These are phyloP conservation scores for Tragelaphus imberbis DNA, from an alignment of 2,113 vertebrate species.

Conservation along the genomic window DNA sequence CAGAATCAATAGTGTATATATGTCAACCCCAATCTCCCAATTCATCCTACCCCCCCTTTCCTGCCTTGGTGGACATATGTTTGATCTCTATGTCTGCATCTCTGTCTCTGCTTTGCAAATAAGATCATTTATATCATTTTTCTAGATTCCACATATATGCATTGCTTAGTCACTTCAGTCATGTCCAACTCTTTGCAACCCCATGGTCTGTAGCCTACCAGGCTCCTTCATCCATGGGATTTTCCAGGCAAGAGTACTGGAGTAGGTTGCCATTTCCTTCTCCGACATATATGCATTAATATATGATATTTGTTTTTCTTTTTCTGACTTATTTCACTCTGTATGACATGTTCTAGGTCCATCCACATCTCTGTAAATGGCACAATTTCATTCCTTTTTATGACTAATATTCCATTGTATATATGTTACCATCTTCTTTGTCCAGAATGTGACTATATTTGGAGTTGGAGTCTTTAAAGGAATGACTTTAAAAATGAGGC, in stretches of 20 bases:
- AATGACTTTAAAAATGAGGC: not conserved
- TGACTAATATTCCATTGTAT: not conserved
- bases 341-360: not conserved
- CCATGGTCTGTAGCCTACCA: not conserved
- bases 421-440: not conserved
- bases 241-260: not conserved
- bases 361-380: rapidly evolving
- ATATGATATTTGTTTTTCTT: not conserved
- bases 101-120: not conserved
- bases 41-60: rapidly evolving
- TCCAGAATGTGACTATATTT: not conserved
- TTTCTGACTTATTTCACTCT: not conserved
- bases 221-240: not conserved
- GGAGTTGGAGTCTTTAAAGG: not conserved
- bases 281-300: not conserved
- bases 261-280: not conserved
- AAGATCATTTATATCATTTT: not conserved
- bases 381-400: not conserved
- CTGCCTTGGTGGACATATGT: not conserved
- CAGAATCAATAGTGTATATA: rapidly evolving
- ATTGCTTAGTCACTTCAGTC: not conserved
- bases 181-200: not conserved
- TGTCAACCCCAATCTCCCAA: not conserved
- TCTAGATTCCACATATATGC: not conserved
- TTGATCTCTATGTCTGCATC: rapidly evolving